Evolutionary conservation across 2,797 vertebrate genomes (phyloP).

Genomic region (Lepidocolaptes lacrymiger): DNA sequence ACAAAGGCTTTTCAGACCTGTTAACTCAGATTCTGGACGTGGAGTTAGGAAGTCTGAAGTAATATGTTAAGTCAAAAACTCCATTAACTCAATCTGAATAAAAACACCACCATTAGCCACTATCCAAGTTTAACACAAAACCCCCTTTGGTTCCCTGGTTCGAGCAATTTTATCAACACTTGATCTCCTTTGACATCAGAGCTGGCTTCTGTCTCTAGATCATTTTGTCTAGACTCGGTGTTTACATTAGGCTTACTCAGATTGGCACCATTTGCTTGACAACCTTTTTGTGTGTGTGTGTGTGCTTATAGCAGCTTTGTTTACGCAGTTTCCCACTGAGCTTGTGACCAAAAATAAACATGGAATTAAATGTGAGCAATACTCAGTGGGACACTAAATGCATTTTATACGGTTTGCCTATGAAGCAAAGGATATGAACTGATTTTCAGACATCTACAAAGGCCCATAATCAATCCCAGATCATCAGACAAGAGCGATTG

Average conservation of each 20-base stretch:
- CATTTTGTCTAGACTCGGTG: conserved; percentile 33
- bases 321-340: conserved; percentile 5
- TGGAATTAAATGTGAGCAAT: not conserved
- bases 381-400: not conserved
- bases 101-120: not conserved
- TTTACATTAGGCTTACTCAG: conserved; percentile 25
- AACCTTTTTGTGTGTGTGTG: not conserved
- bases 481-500: not conserved
- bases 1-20: not conserved
- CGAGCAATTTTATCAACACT: conserved; percentile 53
- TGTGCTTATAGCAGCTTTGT: not conserved
- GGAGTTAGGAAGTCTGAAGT: not conserved
- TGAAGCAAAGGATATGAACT: not conserved
- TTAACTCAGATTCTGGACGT: not conserved
- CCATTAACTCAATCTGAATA: not conserved
- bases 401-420: not conserved
- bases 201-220: conserved; percentile 56
- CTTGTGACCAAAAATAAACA: conserved; percentile 48
- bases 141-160: not conserved
- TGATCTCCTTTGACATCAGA: conserved; percentile 56
- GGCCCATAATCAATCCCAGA: conserved; percentile 52
- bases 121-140: conserved; percentile 3
- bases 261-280: not conserved
- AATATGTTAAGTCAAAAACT: not conserved
- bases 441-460: conserved; percentile 47